Evolutionary conservation across 1,140 invertebrate genomes (phyloP).

Genomic region (Phenacoccus solenopsis): DNA sequence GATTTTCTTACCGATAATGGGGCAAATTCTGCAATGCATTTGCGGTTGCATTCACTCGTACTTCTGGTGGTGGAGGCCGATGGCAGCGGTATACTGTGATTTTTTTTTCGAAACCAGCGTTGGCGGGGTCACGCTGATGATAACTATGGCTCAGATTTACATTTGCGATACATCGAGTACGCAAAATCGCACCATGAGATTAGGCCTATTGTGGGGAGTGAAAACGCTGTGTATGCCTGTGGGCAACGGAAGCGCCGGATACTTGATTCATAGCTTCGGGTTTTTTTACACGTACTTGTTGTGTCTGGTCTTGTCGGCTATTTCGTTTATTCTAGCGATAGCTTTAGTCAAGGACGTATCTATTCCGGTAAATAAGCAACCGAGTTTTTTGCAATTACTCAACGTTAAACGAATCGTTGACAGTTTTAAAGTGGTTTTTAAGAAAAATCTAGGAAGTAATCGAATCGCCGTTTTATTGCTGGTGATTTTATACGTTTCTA

Average conservation of each 20-base stretch:
- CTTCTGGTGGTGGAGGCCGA: constrained; percentile 24
- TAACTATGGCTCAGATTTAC: neutral
- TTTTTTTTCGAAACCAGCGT: neutral
- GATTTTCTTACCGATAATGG: constrained; percentile 34
- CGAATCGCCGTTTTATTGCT: neutral
- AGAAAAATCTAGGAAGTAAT: neutral
- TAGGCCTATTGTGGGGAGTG: neutral
- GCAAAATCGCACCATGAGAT: neutral
- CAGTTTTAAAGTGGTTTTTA: neutral
- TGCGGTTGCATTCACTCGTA: constrained; percentile 20
- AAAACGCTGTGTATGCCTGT: neutral
- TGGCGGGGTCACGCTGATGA: neutral
- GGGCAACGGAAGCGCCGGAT: constrained; percentile 18
- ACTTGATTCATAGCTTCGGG: constrained; percentile 12
- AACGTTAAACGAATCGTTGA: neutral
- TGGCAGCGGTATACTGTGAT: constrained; percentile 22
- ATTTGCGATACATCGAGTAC: neutral
- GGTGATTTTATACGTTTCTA: neutral
- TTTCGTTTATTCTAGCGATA: neutral
- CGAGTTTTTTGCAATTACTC: neutral
- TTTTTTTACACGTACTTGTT: constrained; percentile 21
- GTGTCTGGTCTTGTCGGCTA: constrained; percentile 16
- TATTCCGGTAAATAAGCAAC: neutral
- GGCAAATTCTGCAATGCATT: constrained; percentile 22
- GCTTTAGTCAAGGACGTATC: neutral